Conservation (phyloP, 2,888 invertebrate species). For the Lepidocyrtoides sp. region DNA sequence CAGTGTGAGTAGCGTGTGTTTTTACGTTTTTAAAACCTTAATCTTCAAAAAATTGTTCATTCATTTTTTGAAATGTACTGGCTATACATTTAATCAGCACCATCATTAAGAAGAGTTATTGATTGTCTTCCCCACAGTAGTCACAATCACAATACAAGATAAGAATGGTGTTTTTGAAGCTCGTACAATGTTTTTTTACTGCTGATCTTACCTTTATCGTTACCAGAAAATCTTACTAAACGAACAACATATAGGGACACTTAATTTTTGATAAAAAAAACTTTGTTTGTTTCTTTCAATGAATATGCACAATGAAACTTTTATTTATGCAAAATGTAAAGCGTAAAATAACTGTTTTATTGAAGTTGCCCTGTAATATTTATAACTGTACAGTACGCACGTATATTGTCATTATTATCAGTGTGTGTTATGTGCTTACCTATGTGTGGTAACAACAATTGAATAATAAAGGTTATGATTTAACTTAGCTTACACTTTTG, state of each 20-base stretch:
- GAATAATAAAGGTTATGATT: not conserved
- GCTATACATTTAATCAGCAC: not conserved
- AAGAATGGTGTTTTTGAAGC: no score
- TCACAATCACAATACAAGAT: no score
- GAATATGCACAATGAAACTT: not conserved
- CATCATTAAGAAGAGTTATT: no score
- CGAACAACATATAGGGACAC: no score
- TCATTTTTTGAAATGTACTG: not conserved
- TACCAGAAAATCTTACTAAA: no score
- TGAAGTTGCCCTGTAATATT: not conserved
- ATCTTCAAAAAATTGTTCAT: constrained; percentile 13
- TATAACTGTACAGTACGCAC: not conserved
- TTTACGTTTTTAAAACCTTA: constrained; percentile 32
- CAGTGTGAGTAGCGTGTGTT: no score
- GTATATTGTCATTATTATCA: not conserved
- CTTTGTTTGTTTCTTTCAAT: no score
- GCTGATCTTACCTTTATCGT: no score
- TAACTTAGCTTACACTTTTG: not conserved
- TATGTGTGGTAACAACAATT: constrained; percentile 7
- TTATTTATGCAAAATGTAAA: not conserved
- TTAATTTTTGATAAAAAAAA: no score
- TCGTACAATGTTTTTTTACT: no score
- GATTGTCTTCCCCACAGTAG: no score
- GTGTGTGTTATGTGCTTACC: constrained; percentile 1
- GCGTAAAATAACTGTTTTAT: not conserved